These are phyloP conservation scores for Euura lappo DNA, from an alignment of 1,140 invertebrate genomes.

Conservation along the genomic window DNA sequence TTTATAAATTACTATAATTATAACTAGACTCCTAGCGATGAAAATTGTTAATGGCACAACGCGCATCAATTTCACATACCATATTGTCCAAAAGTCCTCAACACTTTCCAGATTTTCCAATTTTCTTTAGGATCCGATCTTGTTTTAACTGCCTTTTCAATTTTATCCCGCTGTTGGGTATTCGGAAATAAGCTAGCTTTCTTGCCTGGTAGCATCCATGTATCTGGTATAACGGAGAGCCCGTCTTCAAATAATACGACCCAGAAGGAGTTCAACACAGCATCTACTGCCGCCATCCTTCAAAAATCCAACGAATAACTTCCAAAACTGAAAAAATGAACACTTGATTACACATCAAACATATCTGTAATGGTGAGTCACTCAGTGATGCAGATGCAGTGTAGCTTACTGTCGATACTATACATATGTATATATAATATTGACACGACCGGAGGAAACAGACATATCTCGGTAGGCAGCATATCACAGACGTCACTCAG, in stretches of 20 bases:
- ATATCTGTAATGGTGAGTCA: background rate
- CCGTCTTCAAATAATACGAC: background rate
- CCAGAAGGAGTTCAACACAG: background rate
- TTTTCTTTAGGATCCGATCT: background rate
- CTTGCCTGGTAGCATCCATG: background rate
- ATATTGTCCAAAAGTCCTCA: background rate
- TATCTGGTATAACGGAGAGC: background rate
- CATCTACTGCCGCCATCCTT: background rate
- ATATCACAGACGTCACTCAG: background rate
- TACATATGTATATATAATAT: too few species aligned
- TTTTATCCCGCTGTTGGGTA: background rate
- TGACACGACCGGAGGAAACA: too few species aligned
- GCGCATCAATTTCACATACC: background rate
- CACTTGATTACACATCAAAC: background rate
- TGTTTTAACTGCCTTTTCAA: background rate
- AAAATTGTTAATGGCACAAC: too few species aligned
- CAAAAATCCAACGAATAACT: background rate
- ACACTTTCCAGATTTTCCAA: background rate
- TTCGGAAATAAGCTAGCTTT: background rate
- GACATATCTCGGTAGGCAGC: too few species aligned
- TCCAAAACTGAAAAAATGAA: background rate
- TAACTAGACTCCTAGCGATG: too few species aligned
- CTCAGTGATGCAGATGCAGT: background rate
- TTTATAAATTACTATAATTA: too few species aligned
- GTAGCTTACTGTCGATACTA: background rate